Evolutionary conservation across 2,797 vertebrate genomes (phyloP).

Genomic region (Pangasius mekongensis): DNA sequence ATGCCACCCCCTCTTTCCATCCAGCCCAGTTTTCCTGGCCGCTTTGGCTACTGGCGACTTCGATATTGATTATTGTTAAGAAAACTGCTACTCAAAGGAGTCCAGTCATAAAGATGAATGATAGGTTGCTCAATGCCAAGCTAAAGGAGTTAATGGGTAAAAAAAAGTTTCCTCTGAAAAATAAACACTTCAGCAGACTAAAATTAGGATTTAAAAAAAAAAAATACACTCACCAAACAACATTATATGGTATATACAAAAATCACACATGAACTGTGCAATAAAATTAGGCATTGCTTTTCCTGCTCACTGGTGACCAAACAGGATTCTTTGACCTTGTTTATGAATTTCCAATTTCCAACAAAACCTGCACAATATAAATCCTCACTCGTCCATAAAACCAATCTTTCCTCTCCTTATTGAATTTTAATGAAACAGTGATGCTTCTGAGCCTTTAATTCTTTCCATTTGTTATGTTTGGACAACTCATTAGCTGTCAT

Average conservation of each 20-base stretch:
- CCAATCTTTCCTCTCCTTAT: constrained; percentile 84
- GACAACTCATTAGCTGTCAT: constrained; percentile 99
- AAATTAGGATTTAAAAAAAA: background rate
- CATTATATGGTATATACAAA: background rate
- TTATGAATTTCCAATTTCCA: constrained; percentile 56
- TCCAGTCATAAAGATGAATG: constrained; percentile 80
- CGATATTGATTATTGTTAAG: constrained; percentile 80
- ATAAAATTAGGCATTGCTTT: constrained; percentile 14
- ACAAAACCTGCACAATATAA: constrained; percentile 63
- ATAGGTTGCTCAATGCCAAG: constrained; percentile 71
- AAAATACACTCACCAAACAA: constrained; percentile 4
- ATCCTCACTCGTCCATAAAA: constrained; percentile 73
- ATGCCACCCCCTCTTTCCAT: constrained; percentile 54
- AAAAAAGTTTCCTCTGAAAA: constrained; percentile 5
- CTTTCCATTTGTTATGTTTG: constrained; percentile 99
- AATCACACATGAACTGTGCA: background rate
- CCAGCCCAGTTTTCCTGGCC: constrained; percentile 71
- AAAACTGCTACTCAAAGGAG: constrained; percentile 77
- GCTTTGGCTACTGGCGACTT: constrained; percentile 76
- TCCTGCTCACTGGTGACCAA: constrained; percentile 43
- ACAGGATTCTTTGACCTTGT: constrained; percentile 49
- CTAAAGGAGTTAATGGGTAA: constrained; percentile 62
- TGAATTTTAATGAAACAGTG: constrained; percentile 90
- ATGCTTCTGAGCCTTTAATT: constrained; percentile 95
- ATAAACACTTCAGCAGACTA: background rate